Conservation (phyloP, 2,797 vertebrate genomes). For the Amblyopsis hoosieri region DNA sequence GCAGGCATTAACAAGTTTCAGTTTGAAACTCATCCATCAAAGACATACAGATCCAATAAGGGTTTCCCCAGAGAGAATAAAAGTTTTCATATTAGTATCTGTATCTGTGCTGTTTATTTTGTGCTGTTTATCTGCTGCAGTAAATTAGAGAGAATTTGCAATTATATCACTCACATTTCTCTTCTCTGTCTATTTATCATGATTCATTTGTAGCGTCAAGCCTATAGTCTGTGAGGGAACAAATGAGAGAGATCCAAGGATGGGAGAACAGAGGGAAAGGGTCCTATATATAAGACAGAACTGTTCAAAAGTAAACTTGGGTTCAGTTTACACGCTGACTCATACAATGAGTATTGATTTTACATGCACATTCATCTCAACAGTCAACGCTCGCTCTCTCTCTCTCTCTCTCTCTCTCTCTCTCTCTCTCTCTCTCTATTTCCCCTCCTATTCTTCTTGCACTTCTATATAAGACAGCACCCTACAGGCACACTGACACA, state of each 20-base stretch:
- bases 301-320: slow-evolving; percentile 53
- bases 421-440: background rate
- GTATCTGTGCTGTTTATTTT: slow-evolving; percentile 41
- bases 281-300: slow-evolving; percentile 39
- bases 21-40: slow-evolving; percentile 51
- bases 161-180: slow-evolving; percentile 23
- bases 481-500: background rate
- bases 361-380: slow-evolving; percentile 46
- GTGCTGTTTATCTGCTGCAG: slow-evolving; percentile 18
- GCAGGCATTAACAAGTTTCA: slow-evolving; percentile 30
- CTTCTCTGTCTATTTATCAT: slow-evolving; percentile 2
- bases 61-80: slow-evolving; percentile 22
- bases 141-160: slow-evolving; percentile 30
- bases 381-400: slow-evolving; percentile 25
- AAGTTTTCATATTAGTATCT: slow-evolving; percentile 20
- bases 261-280: slow-evolving; percentile 12
- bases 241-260: slow-evolving; percentile 11
- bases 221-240: slow-evolving; percentile 24
- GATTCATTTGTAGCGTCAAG: slow-evolving; percentile 5
- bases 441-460: background rate
- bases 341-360: slow-evolving; percentile 54
- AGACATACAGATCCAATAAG: slow-evolving; percentile 47
- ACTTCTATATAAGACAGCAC: slow-evolving; percentile 10
- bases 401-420: background rate
- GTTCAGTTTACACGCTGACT: slow-evolving; percentile 48